phyloP scores from a whole-genome alignment of 1,140 invertebrate species.

The Cherax destructor region DNA sequence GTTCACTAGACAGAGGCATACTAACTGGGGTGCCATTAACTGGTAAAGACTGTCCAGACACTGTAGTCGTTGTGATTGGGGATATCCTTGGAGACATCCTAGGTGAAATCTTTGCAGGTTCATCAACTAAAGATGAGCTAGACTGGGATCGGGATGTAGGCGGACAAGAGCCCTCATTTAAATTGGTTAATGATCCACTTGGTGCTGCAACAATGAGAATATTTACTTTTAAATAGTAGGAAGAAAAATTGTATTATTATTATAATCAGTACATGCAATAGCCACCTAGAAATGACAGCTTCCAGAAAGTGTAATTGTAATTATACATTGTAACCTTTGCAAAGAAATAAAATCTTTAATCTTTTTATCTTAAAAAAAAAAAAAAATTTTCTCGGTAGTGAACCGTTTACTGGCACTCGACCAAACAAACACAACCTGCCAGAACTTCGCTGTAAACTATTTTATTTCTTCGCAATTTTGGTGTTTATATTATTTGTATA shows the following conservation, averaged over 20 bases:
- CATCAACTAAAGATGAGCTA: not conserved
- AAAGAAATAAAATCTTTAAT: too few relatives aligned
- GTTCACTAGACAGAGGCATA: constrained; percentile 44
- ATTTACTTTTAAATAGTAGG: too few relatives aligned
- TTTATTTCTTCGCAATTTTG: too few relatives aligned
- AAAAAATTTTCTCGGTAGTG: too few relatives aligned
- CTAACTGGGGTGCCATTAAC: constrained; percentile 11
- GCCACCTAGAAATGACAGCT: too few relatives aligned
- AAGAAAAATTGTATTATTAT: not conserved
- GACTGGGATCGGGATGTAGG: not conserved
- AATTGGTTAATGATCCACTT: constrained; percentile 18
- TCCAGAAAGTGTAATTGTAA: too few relatives aligned
- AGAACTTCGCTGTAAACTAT: too few relatives aligned
- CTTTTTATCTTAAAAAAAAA: too few relatives aligned
- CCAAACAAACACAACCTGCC: too few relatives aligned
- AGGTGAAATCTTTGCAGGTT: constrained; percentile 22
- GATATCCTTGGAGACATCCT: constrained; percentile 41
- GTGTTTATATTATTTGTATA: too few relatives aligned
- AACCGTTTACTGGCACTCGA: too few relatives aligned
- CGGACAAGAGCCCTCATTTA: constrained; percentile 25
- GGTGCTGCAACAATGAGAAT: constrained; percentile 19
- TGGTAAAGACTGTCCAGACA: not conserved
- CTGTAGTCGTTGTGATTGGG: constrained; percentile 22
- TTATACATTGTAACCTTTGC: too few relatives aligned
- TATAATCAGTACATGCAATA: not conserved